Base-by-base conservation (phyloP, 2,888 invertebrate genomes). In the Brachyopa scutellaris region DNA sequence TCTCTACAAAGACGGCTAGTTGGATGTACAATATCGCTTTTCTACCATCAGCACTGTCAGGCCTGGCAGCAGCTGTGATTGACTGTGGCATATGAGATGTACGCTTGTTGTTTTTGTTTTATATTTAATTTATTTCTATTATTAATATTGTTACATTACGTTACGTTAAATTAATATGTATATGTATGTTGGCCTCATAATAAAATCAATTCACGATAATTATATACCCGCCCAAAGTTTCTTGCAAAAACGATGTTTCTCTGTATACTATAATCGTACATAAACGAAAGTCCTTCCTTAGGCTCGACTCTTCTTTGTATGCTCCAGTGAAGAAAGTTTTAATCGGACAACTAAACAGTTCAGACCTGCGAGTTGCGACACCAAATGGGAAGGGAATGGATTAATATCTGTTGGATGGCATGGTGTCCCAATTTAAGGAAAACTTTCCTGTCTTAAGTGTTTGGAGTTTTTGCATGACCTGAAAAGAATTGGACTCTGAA, bases 21-120 rank as follows among this genome's bases (percentile, higher is more conserved):
- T 94, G 93, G 93, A 92, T 93, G 78, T 91, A 93, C 76, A 93
- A 93, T 2, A 92, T 94, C 15, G 92, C 93, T 1, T 90, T 92
- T 2, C 89, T 95, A 23, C 94, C 94, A 0, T 90, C 92, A n/a
- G 92, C 93, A 0, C 89, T 94, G 47, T 94, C 94, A 0, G 94
- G 94, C 5, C 55, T 86, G 84, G 85, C 86, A 21, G 85, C 85
- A 40, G 84, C 86, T 47, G 51, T 66, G 42, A 70, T 72, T 53
- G 82, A 77, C 45, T 57, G 11, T 19, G 61, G 72, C 51, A 53
- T 38, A 49, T 74, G 33, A 67, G 7, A 61, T 57, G 23, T 19
- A 29, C 42, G 31, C 40, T 53, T 23, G 8, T 21, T 47, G 2
- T 15, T 26, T 11, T 15, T 7, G 49, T 17, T 51, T 33, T 47